Percentiles rank a stretch among this genome's conserved stretches.
phyloP scores from a whole-genome alignment of 2,113 vertebrate genomes.

The Salvelinus alpinus region DNA sequence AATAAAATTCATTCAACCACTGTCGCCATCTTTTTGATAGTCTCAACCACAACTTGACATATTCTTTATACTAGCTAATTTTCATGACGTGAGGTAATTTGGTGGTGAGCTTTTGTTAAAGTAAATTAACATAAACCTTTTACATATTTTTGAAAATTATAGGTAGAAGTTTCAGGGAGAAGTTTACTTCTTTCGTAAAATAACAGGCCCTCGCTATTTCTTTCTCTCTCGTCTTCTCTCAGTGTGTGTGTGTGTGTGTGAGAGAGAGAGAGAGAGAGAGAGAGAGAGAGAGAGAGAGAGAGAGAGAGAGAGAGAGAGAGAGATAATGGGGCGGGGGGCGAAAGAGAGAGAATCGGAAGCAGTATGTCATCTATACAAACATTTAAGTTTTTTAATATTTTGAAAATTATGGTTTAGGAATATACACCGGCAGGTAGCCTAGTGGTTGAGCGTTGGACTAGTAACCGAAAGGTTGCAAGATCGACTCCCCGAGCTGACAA shows the following conservation, averaged over 20 bases:
- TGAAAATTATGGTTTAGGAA: neutral
- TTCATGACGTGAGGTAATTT: neutral
- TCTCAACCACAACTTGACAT: neutral
- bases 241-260: neutral
- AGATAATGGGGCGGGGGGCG: neutral
- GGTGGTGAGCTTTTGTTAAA: neutral
- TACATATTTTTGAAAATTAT: neutral
- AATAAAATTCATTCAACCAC: neutral
- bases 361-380: neutral
- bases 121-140: neutral
- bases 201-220: neutral
- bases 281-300: neutral
- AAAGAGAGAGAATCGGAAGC: neutral
- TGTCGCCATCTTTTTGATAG: neutral
- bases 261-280: neutral
- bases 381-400: neutral
- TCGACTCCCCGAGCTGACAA: too few relatives aligned
- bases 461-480: too few relatives aligned
- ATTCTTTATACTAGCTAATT: neutral
- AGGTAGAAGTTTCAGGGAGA: neutral
- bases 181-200: neutral
- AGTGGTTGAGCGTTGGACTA: too few relatives aligned
- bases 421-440: too few relatives aligned
- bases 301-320: conserved; percentile 1
- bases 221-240: neutral